A percentile compares a stretch with the other conserved stretches of the same genome.
These are phyloP conservation scores for Therioaphis trifolii DNA, from an alignment of 2,888 invertebrate genomes.

Conservation along the genomic window DNA sequence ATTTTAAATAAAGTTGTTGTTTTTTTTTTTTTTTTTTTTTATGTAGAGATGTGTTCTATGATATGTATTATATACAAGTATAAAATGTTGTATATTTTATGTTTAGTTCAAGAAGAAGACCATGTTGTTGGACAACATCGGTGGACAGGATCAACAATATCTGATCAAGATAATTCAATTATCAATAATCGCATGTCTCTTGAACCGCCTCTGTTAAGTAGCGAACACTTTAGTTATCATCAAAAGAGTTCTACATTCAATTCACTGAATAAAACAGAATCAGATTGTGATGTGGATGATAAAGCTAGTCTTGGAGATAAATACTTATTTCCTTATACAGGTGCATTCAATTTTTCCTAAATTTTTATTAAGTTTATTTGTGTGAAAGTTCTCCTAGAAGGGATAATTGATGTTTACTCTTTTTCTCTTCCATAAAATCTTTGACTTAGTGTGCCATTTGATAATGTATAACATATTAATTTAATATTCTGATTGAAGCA, in stretches of 20 bases:
- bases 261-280: constrained; percentile 63
- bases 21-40: too few relatives aligned
- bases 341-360: constrained; percentile 68
- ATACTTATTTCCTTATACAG: constrained; percentile 86
- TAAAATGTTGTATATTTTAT: constrained; percentile 10
- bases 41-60: neutral
- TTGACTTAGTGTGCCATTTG: too few relatives aligned
- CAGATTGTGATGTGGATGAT: constrained; percentile 69
- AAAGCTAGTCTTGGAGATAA: constrained; percentile 77
- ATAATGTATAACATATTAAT: too few relatives aligned
- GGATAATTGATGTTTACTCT: too few relatives aligned
- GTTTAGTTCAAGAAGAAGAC: constrained; percentile 63
- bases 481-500: too few relatives aligned
- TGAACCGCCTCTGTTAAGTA: constrained; percentile 51
- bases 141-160: constrained; percentile 63
- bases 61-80: too few relatives aligned
- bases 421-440: too few relatives aligned
- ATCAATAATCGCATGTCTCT: constrained; percentile 62
- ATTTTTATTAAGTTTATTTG: neutral
- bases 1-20: too few relatives aligned
- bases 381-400: too few relatives aligned
- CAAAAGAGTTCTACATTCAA: constrained; percentile 57
- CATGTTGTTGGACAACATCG: constrained; percentile 56
- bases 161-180: constrained; percentile 62
- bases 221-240: constrained; percentile 47